These are phyloP conservation scores for Synodontis membranacea DNA, from an alignment of 2,113 vertebrate genomes.

Conservation along the genomic window DNA sequence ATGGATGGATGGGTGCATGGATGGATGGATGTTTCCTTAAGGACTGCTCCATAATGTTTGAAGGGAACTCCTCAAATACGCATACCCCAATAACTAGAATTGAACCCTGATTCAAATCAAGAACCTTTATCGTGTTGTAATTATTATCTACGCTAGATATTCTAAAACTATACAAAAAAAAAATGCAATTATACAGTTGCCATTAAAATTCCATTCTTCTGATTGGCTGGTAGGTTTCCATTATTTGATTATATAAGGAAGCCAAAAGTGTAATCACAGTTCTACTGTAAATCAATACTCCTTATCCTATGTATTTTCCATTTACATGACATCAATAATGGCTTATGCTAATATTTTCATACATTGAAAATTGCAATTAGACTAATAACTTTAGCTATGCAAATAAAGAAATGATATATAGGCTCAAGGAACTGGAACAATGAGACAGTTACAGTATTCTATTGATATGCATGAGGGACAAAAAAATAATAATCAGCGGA, in stretches of 20 bases:
- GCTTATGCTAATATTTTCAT: neutral
- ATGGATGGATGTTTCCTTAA: too few species aligned
- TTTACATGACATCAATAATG: conserved; percentile 8
- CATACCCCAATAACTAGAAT: neutral
- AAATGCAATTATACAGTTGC: neutral
- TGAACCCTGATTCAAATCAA: too few species aligned
- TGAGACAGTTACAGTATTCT: neutral
- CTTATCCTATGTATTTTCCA: neutral
- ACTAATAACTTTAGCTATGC: conserved; percentile 25
- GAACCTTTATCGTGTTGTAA: neutral
- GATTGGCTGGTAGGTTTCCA: neutral
- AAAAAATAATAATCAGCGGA: conserved; percentile 4
- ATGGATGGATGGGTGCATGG: too few species aligned
- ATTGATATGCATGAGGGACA: neutral
- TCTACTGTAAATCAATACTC: conserved; percentile 1
- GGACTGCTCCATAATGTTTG: neutral
- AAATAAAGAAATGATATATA: conserved; percentile 21
- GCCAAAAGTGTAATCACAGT: neutral
- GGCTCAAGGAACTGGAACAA: neutral
- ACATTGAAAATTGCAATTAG: neutral
- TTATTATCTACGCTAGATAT: neutral
- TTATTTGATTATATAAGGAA: neutral
- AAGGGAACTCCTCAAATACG: neutral
- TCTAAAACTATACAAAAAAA: neutral
- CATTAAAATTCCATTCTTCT: neutral